A percentile compares a stretch with the other conserved stretches of the same genome.
Conservation (phyloP, 2,888 invertebrate species). For the Archips crataeganus region DNA sequence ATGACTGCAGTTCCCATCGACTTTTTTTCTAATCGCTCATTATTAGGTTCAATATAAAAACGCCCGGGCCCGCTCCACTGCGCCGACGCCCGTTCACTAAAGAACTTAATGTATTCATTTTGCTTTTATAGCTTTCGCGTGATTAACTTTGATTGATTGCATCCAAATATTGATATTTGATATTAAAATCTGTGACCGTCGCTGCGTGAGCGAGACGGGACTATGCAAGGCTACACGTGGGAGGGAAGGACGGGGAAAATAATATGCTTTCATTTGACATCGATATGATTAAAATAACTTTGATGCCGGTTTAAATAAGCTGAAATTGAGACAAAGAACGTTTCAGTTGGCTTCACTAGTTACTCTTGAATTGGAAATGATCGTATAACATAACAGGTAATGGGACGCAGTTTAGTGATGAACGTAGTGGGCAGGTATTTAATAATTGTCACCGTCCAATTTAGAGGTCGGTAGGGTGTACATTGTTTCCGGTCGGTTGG, state of each 20-base stretch:
- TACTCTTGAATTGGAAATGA: background rate
- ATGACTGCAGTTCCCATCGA: slow-evolving; percentile 67
- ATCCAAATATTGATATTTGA: slow-evolving; percentile 83
- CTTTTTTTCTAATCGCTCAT: slow-evolving; percentile 78
- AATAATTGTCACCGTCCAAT: slow-evolving; percentile 60
- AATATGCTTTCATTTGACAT: slow-evolving; percentile 61
- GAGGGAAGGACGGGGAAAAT: slow-evolving; percentile 51
- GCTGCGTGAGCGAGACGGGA: slow-evolving; percentile 54
- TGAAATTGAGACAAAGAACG: slow-evolving; percentile 2
- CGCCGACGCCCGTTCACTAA: slow-evolving; percentile 68
- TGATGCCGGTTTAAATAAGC: slow-evolving; percentile 5
- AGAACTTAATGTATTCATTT: slow-evolving; percentile 82
- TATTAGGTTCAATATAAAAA: slow-evolving; percentile 72
- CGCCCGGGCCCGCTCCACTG: slow-evolving; percentile 67
- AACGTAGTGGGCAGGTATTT: slow-evolving; percentile 37
- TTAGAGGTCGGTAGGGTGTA: slow-evolving; percentile 64
- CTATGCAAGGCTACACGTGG: slow-evolving; percentile 46
- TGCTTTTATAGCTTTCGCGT: slow-evolving; percentile 84
- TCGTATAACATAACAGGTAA: slow-evolving; percentile 1
- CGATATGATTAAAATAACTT: slow-evolving; percentile 45
- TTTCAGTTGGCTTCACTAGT: background rate
- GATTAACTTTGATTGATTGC: slow-evolving; percentile 85
- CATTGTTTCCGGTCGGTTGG: slow-evolving; percentile 79
- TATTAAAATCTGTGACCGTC: slow-evolving; percentile 67
- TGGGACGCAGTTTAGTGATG: background rate